These are phyloP conservation scores for Eulimnadia texana DNA, from an alignment of 1,140 invertebrate genomes.

Conservation along the genomic window DNA sequence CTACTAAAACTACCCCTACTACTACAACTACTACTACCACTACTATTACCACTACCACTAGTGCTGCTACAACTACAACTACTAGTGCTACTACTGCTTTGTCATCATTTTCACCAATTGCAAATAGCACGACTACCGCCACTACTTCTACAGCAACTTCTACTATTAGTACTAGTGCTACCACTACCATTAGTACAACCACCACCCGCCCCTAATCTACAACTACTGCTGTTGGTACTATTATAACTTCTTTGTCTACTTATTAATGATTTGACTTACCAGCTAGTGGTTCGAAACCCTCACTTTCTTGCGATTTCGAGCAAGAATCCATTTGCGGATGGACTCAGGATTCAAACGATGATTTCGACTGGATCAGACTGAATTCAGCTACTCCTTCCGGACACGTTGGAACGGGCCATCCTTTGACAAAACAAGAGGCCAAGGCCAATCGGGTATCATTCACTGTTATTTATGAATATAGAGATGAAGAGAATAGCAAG, in stretches of 20 bases:
- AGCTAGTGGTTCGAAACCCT: constrained; percentile 7
- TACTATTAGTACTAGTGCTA: too few relatives aligned
- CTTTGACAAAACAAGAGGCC: constrained; percentile 54
- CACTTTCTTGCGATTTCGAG: constrained; percentile 52
- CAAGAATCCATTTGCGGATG: constrained; percentile 49
- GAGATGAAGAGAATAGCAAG: not conserved
- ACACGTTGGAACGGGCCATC: constrained; percentile 49
- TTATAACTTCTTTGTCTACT: not conserved
- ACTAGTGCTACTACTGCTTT: too few relatives aligned
- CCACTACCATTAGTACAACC: too few relatives aligned
- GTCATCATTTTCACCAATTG: too few relatives aligned
- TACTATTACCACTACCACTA: too few relatives aligned
- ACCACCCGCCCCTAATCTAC: too few relatives aligned
- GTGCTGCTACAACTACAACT: too few relatives aligned
- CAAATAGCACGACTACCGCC: too few relatives aligned
- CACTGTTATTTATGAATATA: not conserved
- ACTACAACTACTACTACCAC: too few relatives aligned
- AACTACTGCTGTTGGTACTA: too few relatives aligned
- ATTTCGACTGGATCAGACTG: constrained; percentile 53
- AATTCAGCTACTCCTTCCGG: constrained; percentile 48
- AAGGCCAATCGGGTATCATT: constrained; percentile 28
- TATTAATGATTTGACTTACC: not conserved
- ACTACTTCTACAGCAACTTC: too few relatives aligned
- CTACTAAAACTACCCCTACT: too few relatives aligned
- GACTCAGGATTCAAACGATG: constrained; percentile 49